Evolutionary conservation across 1,140 invertebrate species (phyloP), one percentile per base, ranked within the genome.

Genomic region (Helicoverpa zea): DNA sequence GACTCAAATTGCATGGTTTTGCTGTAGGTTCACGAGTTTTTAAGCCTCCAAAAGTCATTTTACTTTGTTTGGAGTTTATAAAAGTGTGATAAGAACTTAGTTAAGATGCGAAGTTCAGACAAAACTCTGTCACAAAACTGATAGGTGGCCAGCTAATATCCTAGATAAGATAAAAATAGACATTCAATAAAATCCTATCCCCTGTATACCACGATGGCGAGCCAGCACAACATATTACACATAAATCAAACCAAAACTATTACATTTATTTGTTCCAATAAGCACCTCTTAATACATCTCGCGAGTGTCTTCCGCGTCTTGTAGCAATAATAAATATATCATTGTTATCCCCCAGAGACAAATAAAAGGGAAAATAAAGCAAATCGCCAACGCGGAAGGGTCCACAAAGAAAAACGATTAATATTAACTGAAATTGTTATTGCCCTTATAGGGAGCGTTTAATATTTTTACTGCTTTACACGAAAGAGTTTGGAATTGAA

Each of bases 351-450:
- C 85, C 88, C n/a, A 83, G 90, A 89, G 93, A 86, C 87, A 84
- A 93, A 94, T 94, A 91, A 87, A 90, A 92, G 89, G 90, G 88
- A 92, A 89, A 92, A 94, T 92, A 94, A 93, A 94, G 87, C 89
- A 92, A 93, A 91, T 90, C 91, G 88, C 83, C 81, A 84, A 81
- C 84, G 77, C 88, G 89, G 91, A 92, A 92, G 91, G 93, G 93
- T 91, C 89, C 86, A 81, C 87, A 92, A 94, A 94, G 93, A 95
- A 94, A 94, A 95, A 88, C 93, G 92, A 94, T 94, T 94, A 94
- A 94, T 94, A 94, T 94, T 94, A 94, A 94, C 92, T 94, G 90
- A 90, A 90, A 94, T 92, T 90, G 91, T 94, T 92, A 94, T 91
- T 79, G 90, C 86, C 87, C 91, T 92, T 91, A 92, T 89, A 88